Percentiles rank a stretch among this genome's conserved stretches.
Conservation (phyloP, 2,888 invertebrate genomes). For the Psylliodes chrysocephalus region DNA sequence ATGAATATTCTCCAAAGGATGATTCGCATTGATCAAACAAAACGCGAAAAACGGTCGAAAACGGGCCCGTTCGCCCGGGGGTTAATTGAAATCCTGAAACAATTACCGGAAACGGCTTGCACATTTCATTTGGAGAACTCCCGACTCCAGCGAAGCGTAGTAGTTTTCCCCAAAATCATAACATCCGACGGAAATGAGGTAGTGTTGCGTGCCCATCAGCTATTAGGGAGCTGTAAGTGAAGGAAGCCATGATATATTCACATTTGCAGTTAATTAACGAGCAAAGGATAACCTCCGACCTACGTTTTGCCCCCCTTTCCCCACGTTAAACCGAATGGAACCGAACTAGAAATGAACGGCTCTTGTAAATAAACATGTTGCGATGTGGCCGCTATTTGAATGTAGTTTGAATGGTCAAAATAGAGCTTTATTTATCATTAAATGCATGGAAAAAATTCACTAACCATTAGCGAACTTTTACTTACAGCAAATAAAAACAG, state of each 20-base stretch:
- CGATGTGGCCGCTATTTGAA: too few relatives aligned
- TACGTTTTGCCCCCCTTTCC: neutral
- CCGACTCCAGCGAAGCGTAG: constrained; percentile 2
- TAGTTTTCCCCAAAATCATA: constrained; percentile 37
- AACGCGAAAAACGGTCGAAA: neutral
- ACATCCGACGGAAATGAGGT: constrained; percentile 42
- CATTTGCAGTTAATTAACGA: constrained; percentile 42
- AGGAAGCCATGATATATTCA: constrained; percentile 42
- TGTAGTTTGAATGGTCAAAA: too few relatives aligned
- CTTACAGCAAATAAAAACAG: too few relatives aligned
- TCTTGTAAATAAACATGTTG: neutral
- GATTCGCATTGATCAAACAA: neutral
- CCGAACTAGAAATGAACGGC: neutral
- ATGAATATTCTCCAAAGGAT: neutral
- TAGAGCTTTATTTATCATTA: too few relatives aligned
- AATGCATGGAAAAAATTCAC: too few relatives aligned
- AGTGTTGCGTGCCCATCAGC: constrained; percentile 41
- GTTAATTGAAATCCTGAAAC: constrained; percentile 6
- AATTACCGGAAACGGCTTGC: constrained; percentile 5
- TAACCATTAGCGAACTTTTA: too few relatives aligned
- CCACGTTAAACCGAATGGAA: too few relatives aligned
- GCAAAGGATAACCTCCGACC: neutral
- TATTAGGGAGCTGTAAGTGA: constrained; percentile 36
- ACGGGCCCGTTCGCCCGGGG: too few relatives aligned
- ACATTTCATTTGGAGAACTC: constrained; percentile 8